These are phyloP conservation scores for Zosterops pallidus DNA, from an alignment of 2,113 vertebrate species.

Conservation along the genomic window DNA sequence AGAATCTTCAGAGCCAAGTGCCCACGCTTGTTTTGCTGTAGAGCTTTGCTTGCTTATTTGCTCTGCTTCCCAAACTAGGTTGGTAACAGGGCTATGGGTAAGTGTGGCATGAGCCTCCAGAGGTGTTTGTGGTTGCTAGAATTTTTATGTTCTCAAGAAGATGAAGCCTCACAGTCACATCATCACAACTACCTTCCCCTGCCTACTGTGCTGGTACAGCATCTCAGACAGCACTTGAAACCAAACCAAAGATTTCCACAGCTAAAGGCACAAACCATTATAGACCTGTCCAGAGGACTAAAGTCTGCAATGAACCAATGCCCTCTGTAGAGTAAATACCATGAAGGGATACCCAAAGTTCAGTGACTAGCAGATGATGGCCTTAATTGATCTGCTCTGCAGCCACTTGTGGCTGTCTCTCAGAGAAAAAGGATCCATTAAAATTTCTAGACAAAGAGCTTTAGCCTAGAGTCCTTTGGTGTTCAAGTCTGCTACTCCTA, in stretches of 20 bases:
- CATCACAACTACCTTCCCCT: neutral
- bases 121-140: neutral
- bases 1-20: neutral
- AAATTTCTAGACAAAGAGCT: neutral
- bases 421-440: neutral
- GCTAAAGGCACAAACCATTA: neutral
- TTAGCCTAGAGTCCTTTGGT: neutral
- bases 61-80: neutral
- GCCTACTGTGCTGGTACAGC: neutral
- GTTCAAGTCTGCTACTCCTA: neutral
- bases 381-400: neutral
- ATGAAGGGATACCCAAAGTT: neutral
- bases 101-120: neutral
- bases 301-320: neutral
- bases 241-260: neutral
- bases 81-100: neutral
- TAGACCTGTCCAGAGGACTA: neutral
- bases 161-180: neutral
- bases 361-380: neutral
- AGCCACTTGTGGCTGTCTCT: neutral
- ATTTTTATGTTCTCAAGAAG: neutral
- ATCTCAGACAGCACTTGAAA: neutral
- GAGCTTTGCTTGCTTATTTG: neutral
- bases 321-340: neutral
- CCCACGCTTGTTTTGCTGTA: neutral